A percentile compares a stretch with the other conserved stretches of the same genome.
Evolutionary conservation across 2,113 vertebrate species (phyloP).

Genomic region (Aldabrachelys gigantea): DNA sequence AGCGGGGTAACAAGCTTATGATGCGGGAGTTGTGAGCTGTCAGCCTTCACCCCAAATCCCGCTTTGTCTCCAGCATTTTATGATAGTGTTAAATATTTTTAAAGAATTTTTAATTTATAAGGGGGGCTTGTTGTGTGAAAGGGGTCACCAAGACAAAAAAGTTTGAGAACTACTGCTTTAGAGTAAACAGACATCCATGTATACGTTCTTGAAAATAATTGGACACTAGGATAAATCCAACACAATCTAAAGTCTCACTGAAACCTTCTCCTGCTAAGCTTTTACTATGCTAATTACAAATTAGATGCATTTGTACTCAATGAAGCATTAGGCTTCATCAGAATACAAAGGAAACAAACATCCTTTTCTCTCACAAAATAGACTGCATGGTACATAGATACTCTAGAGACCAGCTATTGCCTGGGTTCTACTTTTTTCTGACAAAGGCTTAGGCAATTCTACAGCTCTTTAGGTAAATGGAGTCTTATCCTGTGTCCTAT

Average conservation of each 20-base stretch:
- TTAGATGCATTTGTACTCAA: background rate
- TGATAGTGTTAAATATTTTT: no score
- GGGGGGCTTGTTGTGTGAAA: no score
- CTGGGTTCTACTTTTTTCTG: background rate
- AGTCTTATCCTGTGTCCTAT: background rate
- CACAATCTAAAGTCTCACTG: background rate
- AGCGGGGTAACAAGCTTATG: no score
- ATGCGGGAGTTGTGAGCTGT: no score
- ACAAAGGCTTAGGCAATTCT: background rate
- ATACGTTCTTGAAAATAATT: constrained; percentile 2
- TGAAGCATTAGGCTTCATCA: constrained; percentile 14
- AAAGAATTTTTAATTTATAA: no score
- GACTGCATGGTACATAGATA: background rate
- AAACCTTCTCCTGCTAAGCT: background rate
- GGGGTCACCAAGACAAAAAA: no score
- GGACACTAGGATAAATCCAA: background rate
- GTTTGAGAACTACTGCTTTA: no score
- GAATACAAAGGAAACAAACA: background rate
- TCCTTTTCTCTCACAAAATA: background rate
- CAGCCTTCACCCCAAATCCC: no score
- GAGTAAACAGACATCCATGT: background rate
- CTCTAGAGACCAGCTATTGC: background rate
- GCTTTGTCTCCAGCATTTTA: no score
- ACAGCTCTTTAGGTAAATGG: background rate
- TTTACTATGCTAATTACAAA: background rate